Base-by-base conservation (phyloP, 2,888 invertebrate species). In the Tupiocoris notatus region DNA sequence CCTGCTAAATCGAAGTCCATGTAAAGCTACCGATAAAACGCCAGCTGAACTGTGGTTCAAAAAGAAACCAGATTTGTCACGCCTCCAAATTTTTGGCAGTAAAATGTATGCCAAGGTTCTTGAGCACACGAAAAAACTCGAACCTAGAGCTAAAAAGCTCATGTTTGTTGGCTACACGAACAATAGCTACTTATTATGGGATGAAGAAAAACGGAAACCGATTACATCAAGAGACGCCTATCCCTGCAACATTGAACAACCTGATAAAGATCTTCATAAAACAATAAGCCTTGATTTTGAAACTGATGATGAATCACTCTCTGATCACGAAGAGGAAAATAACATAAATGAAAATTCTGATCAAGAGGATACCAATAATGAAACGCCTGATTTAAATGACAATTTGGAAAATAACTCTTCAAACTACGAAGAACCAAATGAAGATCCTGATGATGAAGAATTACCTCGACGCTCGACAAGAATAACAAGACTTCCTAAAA, bases 221-320 rank as follows among this genome's bases (percentile, higher is more conserved):
- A 56, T 75, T 0, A n/a, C 9, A 54, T 25, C 75, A 7, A 66
- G 75, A 75, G 75, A 67, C 21, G 75, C 70, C 17, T 59, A 59
- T 59, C 17, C 17, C 17, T 59, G 59, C 17, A 17, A 59, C 9
- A 54, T 12, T 54, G 54, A 54, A 54, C 7, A 54, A 54, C n/a
- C n/a, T n/a, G n/a, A n/a, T n/a, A n/a, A n/a, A n/a, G n/a, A n/a
- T n/a, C n/a, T n/a, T n/a, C n/a, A n/a, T n/a, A n/a, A n/a, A n/a
- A n/a, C n/a, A n/a, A n/a, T n/a, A 66, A 7, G 16, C n/a, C n/a
- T n/a, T n/a, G n/a, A n/a, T n/a, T n/a, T n/a, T 59, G 59, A 59
- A 59, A 59, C 7, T 16, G 59, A 16, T 18, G 17, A 59, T 59
- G 59, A 54, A 54, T 54, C 54, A 54, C 7, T 54, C 54, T 54